Conservation (phyloP, 2,113 vertebrate genomes). For the Dicrurus megarhynchus region DNA sequence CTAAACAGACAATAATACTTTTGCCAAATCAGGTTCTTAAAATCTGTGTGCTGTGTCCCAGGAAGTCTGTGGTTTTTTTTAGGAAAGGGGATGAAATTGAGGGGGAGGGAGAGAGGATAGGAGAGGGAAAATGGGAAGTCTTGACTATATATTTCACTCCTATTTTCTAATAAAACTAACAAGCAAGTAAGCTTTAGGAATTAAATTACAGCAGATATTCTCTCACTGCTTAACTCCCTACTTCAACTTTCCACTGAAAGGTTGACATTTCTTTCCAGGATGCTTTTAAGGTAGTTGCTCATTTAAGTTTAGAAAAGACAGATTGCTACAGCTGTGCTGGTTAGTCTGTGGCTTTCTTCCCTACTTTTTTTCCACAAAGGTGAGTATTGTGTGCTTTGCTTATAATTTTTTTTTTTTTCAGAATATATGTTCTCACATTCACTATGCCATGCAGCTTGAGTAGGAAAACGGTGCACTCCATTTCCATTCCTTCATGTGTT, state of each 20-base stretch:
- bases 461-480: not conserved
- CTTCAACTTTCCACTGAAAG: not conserved
- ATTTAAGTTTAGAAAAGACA: not conserved
- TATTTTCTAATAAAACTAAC: not conserved
- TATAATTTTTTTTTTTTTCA: not conserved
- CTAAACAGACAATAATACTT: not conserved
- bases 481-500: not conserved
- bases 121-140: not conserved
- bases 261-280: not conserved
- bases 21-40: not conserved
- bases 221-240: not conserved
- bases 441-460: not conserved
- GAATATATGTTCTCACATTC: not conserved
- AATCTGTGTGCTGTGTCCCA: not conserved
- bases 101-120: accelerated
- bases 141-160: not conserved
- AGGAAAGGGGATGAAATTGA: not conserved
- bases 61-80: not conserved
- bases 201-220: not conserved
- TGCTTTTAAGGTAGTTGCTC: not conserved
- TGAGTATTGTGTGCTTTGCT: not conserved
- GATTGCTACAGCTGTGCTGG: not conserved
- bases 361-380: not conserved
- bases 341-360: not conserved
- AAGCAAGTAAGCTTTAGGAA: not conserved